phyloP scores from a whole-genome alignment of 2,113 vertebrate species.

The Malurus melanocephalus region DNA sequence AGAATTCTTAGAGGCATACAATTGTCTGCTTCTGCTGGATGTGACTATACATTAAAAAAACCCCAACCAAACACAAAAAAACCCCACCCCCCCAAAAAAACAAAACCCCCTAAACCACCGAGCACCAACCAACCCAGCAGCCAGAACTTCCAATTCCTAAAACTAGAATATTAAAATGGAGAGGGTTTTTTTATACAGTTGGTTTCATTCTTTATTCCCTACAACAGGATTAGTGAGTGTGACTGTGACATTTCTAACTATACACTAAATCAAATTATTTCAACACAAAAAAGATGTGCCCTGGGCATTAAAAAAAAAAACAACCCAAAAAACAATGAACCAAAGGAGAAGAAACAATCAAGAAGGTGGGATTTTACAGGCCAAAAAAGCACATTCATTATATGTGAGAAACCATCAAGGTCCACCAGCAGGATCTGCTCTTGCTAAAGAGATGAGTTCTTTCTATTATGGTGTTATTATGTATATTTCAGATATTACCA shows the following conservation, averaged over 20 bases:
- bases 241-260: constrained; percentile 21
- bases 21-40: neutral
- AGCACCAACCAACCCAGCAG: neutral
- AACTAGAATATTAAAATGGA: neutral
- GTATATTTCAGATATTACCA: neutral
- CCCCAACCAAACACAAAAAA: neutral
- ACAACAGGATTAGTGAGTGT: constrained; percentile 1
- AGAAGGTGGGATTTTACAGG: neutral
- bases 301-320: neutral
- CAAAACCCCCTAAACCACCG: neutral
- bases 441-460: neutral
- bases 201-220: constrained; percentile 36
- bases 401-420: neutral
- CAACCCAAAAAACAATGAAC: neutral
- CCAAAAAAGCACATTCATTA: neutral
- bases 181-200: neutral
- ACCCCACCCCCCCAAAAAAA: neutral
- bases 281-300: neutral
- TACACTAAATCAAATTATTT: constrained; percentile 27
- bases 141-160: constrained; percentile 5
- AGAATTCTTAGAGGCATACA: neutral
- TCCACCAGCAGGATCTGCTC: neutral
- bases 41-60: neutral
- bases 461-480: neutral
- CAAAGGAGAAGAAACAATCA: neutral